A percentile compares a stretch with the other conserved stretches of the same genome.
Conservation (phyloP, 1,140 invertebrate species). For the Helicoverpa armigera region DNA sequence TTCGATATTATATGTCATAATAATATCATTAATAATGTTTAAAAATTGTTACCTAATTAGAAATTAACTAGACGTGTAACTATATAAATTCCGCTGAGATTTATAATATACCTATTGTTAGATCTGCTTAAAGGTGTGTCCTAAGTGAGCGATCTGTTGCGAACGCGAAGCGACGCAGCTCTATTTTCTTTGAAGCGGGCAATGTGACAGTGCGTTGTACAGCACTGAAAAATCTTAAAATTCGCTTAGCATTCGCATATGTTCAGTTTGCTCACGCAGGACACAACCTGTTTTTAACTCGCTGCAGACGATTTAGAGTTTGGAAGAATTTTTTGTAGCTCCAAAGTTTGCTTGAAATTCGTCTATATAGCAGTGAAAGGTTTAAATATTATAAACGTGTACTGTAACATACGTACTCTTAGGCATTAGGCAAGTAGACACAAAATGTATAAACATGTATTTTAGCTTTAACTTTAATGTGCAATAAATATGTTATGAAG, state of each 20-base stretch:
- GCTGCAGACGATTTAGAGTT: too few species aligned
- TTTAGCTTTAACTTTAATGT: slow-evolving; percentile 21
- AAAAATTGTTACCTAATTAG: neutral
- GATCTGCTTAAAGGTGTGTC: neutral
- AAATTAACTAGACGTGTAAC: neutral
- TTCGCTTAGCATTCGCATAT: too few species aligned
- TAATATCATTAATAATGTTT: neutral
- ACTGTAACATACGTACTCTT: slow-evolving; percentile 10
- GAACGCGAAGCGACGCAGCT: too few species aligned
- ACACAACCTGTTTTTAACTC: too few species aligned
- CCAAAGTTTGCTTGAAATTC: neutral
- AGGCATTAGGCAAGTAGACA: slow-evolving; percentile 23
- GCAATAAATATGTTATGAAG: slow-evolving; percentile 44
- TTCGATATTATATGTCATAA: neutral
- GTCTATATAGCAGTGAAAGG: neutral
- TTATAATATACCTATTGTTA: neutral
- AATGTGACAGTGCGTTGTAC: too few species aligned
- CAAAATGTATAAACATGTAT: slow-evolving; percentile 33
- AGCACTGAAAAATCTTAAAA: too few species aligned
- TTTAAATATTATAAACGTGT: neutral
- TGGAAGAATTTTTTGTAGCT: neutral
- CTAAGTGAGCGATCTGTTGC: too few species aligned
- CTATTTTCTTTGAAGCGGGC: too few species aligned
- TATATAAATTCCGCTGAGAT: neutral
- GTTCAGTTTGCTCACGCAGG: too few species aligned